Conservation (phyloP, 2,888 invertebrate species). For the Synergus japonicus region DNA sequence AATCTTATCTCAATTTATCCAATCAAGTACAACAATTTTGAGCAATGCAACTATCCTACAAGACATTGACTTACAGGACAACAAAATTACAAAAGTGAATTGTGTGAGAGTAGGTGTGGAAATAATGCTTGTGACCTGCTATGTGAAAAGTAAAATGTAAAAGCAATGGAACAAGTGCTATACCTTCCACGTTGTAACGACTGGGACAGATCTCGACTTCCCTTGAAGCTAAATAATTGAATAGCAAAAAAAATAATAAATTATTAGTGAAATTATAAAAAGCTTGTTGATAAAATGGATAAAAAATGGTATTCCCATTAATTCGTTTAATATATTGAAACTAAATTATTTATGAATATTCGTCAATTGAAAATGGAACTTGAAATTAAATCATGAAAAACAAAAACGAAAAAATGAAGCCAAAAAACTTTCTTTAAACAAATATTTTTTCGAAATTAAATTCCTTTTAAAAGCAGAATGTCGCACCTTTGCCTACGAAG, state of each 20-base stretch:
- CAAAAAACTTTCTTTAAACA: not conserved
- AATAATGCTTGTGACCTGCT: constrained; percentile 28
- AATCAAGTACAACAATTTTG: not conserved
- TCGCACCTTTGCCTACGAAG: constrained; percentile 72
- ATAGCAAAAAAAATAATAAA: constrained; percentile 49
- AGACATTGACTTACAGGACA: constrained; percentile 6
- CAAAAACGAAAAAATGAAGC: too few species aligned
- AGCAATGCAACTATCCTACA: not conserved
- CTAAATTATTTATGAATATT: constrained; percentile 7
- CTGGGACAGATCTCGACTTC: constrained; percentile 81
- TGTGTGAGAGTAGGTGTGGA: not conserved
- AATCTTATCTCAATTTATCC: not conserved
- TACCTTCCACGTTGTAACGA: constrained; percentile 78
- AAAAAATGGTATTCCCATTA: constrained; percentile 24
- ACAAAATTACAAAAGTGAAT: constrained; percentile 2
- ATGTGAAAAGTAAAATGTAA: constrained; percentile 40
- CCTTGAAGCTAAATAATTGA: constrained; percentile 80
- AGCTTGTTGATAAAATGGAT: constrained; percentile 5
- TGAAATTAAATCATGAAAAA: not conserved
- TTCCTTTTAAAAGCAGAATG: constrained; percentile 32
- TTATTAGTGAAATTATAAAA: constrained; percentile 46
- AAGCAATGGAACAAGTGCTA: constrained; percentile 41
- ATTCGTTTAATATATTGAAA: constrained; percentile 5
- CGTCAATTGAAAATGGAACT: constrained; percentile 26
- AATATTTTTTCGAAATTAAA: not conserved